These are phyloP conservation scores for Poecilia latipinna DNA, from an alignment of 2,113 vertebrate species.

Conservation along the genomic window DNA sequence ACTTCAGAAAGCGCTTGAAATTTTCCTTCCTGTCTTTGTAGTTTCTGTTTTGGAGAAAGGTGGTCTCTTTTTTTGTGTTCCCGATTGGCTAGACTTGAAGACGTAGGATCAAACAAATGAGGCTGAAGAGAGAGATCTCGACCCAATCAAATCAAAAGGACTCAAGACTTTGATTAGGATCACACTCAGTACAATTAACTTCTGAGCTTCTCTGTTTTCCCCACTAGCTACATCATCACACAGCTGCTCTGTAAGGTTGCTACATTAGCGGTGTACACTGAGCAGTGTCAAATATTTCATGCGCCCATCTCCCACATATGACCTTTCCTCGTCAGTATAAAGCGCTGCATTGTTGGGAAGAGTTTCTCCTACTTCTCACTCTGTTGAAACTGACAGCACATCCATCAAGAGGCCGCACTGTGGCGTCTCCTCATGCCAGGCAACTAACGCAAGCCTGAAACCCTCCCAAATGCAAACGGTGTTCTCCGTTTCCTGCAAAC, in stretches of 20 bases:
- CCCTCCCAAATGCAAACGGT: conserved; percentile 42
- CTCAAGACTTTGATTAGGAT: background rate
- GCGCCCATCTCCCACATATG: background rate
- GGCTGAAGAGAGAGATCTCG: background rate
- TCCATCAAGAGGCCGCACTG: conserved; percentile 31
- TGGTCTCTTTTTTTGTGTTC: background rate
- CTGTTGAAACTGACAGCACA: conserved; percentile 36
- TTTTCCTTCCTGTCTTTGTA: conserved; percentile 63
- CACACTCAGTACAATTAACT: background rate
- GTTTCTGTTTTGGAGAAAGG: background rate
- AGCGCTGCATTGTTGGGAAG: conserved; percentile 8
- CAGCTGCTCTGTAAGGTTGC: background rate
- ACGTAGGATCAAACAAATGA: conserved; percentile 9
- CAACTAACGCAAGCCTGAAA: conserved; percentile 30
- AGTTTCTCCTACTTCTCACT: conserved; percentile 26
- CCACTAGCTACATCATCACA: background rate
- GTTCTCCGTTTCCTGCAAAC: conserved; percentile 58
- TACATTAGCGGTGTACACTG: too few relatives aligned
- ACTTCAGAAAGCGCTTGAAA: conserved; percentile 12
- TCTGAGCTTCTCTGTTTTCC: background rate
- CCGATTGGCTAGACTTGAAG: background rate
- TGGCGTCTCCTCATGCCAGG: conserved; percentile 39
- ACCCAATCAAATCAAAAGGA: too few relatives aligned
- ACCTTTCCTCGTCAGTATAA: background rate
- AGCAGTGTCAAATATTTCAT: too few relatives aligned